Base-by-base conservation (phyloP, 1,140 invertebrate species). In the Hyposmocoma kahamanoa region DNA sequence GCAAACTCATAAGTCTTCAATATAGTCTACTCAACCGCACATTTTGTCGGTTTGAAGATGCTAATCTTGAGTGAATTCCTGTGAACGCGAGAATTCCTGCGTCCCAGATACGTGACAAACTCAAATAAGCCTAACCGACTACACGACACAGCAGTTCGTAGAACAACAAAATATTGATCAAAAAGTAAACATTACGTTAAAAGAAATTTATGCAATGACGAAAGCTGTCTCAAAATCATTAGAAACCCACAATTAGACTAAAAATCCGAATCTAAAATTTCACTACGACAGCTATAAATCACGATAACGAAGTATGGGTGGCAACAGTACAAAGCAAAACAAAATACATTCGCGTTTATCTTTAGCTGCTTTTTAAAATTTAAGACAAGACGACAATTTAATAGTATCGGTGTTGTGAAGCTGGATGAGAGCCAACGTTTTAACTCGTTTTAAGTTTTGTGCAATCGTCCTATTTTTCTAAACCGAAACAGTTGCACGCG, bases 381-480 rank as follows among this genome's bases (percentile, higher is more conserved):
- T 64, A 57, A 51, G 56, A 60, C 44, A 53, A 62, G 59, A 64
- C 47, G 62, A 68, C 60, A 72, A 71, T 78, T 71, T 74, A 70
- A 77, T 72, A 70, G 72, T 71, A 70, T 80, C 63, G 47, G 60
- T 71, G 59, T 73, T 68, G 61, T 65, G 54, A 55, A 62, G 44
- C 70, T 84, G 81, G 78, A 81, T 50, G 44, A 32, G 59, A 63
- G 81, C 81, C 81, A 84, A 82, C 66, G 53, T 74, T 67, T n/a
- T 68, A 49, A 65, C 57, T 69, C 67, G 65, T 73, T 67, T 73
- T 63, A 72, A 66, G 67, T 74, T 78, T 84, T 84, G 64, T 84
- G 81, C 78, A 84, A 84, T 84, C 78, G 76, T 54, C 81, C 81
- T 79, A 84, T 82, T 84, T 84, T 82, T 84, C 65, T 77, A 74